Conservation (phyloP, 2,888 invertebrate species). For the Rugalucina vietnamica region DNA sequence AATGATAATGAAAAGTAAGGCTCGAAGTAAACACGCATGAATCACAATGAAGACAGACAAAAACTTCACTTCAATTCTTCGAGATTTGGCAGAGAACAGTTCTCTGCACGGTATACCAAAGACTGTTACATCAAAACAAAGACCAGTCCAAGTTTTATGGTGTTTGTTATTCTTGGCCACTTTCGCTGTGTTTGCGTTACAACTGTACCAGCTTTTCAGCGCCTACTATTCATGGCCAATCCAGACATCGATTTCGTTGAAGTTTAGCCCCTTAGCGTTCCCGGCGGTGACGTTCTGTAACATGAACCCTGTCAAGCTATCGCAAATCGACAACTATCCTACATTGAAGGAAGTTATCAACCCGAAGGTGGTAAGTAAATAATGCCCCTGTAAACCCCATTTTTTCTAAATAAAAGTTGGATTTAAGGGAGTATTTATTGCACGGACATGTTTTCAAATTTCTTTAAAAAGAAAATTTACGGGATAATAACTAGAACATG, state of each 20-base stretch:
- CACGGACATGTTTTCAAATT: too few relatives aligned
- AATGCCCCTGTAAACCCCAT: too few relatives aligned
- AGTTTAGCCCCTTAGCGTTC: conserved; percentile 64
- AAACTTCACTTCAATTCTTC: neutral
- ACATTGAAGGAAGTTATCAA: conserved; percentile 37
- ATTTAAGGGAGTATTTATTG: too few relatives aligned
- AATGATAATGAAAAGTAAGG: too few relatives aligned
- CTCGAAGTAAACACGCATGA: too few relatives aligned
- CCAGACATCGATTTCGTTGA: conserved; percentile 60
- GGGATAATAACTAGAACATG: too few relatives aligned
- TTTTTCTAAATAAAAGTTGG: too few relatives aligned
- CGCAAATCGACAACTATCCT: conserved; percentile 24
- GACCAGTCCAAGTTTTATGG: conserved; percentile 56
- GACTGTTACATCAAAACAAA: conserved; percentile 41
- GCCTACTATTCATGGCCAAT: conserved; percentile 60
- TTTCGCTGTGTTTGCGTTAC: conserved; percentile 43
- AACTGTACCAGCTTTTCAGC: conserved; percentile 42
- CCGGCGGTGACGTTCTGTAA: conserved; percentile 73
- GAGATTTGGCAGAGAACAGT: conserved; percentile 46
- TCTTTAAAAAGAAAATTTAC: too few relatives aligned
- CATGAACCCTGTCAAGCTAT: conserved; percentile 67
- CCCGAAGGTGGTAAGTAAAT: conserved; percentile 27
- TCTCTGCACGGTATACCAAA: conserved; percentile 55
- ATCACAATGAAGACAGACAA: neutral
- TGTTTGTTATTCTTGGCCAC: conserved; percentile 52